Conservation (phyloP, 2,888 invertebrate species). For the Cephus sareptanus region DNA sequence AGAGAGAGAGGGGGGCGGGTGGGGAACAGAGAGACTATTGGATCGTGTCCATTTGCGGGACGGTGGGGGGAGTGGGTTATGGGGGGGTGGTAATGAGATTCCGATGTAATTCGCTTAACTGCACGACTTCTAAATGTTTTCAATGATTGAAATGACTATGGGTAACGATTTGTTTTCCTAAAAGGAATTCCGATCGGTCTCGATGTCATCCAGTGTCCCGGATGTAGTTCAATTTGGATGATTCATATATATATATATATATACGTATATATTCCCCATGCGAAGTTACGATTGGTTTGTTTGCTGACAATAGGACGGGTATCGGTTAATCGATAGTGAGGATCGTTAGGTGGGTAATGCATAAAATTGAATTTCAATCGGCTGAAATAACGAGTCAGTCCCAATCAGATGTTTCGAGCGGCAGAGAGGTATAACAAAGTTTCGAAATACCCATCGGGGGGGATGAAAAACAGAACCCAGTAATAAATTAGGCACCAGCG, state of each 20-base stretch:
- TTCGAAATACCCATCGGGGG: neutral
- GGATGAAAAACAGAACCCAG: neutral
- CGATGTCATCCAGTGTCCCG: neutral
- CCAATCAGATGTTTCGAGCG: neutral
- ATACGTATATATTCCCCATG: neutral
- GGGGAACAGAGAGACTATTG: neutral
- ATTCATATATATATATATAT: neutral
- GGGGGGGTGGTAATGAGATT: neutral
- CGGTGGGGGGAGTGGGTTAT: too few relatives aligned
- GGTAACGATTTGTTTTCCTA: neutral
- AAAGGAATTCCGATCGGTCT: neutral
- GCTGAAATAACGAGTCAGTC: conserved; percentile 25
- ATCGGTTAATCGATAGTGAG: conserved; percentile 39
- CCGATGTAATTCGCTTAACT: neutral
- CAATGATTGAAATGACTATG: neutral
- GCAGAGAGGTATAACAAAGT: neutral
- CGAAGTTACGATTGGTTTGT: neutral
- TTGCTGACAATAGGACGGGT: neutral
- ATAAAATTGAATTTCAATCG: conserved; percentile 42
- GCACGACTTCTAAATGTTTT: neutral
- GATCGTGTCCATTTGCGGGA: neutral
- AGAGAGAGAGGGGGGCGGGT: neutral
- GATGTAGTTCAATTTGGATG: neutral
- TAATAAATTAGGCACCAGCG: neutral
- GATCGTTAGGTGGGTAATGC: conserved; percentile 47